phyloP scores from a whole-genome alignment of 2,888 invertebrate species.

The Apocheima hispidaria region DNA sequence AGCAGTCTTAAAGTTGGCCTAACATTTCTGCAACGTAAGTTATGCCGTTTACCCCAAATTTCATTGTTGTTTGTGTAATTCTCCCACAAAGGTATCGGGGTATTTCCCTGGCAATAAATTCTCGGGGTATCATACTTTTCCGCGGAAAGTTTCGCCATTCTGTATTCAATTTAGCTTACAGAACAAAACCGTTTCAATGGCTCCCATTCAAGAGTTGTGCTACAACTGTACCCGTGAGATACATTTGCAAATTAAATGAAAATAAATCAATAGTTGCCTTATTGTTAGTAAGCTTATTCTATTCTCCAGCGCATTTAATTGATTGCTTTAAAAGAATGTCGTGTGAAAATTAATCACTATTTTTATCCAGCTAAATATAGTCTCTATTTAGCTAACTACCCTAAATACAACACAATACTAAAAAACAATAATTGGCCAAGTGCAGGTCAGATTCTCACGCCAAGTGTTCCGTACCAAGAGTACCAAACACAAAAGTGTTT shows the following conservation, averaged over 20 bases:
- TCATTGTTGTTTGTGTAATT: constrained; percentile 40
- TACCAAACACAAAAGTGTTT: too few species aligned
- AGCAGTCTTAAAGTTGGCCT: constrained; percentile 25
- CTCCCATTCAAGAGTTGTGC: constrained; percentile 12
- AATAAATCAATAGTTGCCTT: neutral
- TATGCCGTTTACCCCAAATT: constrained; percentile 36
- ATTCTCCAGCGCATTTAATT: too few species aligned
- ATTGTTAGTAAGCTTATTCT: neutral
- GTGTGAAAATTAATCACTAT: too few species aligned
- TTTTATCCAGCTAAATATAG: too few species aligned
- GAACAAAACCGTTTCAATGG: constrained; percentile 46
- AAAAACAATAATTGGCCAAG: too few species aligned
- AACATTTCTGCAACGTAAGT: constrained; percentile 31
- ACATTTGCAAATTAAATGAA: neutral
- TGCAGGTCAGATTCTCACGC: too few species aligned
- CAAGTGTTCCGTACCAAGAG: too few species aligned
- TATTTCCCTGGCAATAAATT: constrained; percentile 45
- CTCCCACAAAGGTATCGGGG: constrained; percentile 41
- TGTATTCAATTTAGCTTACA: constrained; percentile 56
- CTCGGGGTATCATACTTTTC: constrained; percentile 43
- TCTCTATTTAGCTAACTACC: too few species aligned
- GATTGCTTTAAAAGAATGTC: too few species aligned
- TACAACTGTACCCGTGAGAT: constrained; percentile 6
- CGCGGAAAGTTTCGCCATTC: constrained; percentile 50
- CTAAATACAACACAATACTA: too few species aligned